Conservation (phyloP, 2,113 vertebrate genomes). For the Callaeas wilsoni region DNA sequence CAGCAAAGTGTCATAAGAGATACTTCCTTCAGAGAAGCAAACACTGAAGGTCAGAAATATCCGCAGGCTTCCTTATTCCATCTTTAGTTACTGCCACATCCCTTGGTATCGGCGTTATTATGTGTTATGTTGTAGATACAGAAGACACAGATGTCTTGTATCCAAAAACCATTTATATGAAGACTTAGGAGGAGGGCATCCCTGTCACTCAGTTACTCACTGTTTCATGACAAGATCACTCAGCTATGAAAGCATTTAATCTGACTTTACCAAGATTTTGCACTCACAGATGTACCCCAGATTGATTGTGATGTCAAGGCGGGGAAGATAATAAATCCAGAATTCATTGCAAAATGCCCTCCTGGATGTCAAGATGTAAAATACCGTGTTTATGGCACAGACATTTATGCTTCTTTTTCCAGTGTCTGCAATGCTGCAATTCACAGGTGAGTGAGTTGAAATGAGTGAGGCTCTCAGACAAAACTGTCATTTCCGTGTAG, state of each 20-base stretch:
- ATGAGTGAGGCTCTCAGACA: not conserved
- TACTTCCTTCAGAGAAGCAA: not conserved
- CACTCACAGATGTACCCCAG: conserved; percentile 82
- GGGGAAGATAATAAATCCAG: conserved; percentile 87
- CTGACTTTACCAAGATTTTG: conserved; percentile 44
- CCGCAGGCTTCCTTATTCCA: not conserved
- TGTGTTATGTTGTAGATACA: not conserved
- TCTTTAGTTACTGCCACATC: not conserved
- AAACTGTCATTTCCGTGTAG: not conserved
- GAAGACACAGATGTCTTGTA: not conserved
- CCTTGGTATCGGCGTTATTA: not conserved
- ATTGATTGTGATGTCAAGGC: conserved; percentile 90
- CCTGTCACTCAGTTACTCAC: not conserved
- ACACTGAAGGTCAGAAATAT: not conserved
- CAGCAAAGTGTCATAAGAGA: not conserved
- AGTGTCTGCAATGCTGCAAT: conserved; percentile 93
- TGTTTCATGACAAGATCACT: not conserved
- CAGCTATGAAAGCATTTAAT: not conserved
- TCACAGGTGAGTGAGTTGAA: conserved; percentile 81
- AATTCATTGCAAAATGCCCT: conserved; percentile 94
- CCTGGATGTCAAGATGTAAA: conserved; percentile 86
- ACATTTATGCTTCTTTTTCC: conserved; percentile 93
- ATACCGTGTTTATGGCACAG: conserved; percentile 89
- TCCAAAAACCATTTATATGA: not conserved
- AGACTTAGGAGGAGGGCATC: not conserved